These are phyloP conservation scores for Anoplopoma fimbria DNA, from an alignment of 2,113 vertebrate species.

Conservation along the genomic window DNA sequence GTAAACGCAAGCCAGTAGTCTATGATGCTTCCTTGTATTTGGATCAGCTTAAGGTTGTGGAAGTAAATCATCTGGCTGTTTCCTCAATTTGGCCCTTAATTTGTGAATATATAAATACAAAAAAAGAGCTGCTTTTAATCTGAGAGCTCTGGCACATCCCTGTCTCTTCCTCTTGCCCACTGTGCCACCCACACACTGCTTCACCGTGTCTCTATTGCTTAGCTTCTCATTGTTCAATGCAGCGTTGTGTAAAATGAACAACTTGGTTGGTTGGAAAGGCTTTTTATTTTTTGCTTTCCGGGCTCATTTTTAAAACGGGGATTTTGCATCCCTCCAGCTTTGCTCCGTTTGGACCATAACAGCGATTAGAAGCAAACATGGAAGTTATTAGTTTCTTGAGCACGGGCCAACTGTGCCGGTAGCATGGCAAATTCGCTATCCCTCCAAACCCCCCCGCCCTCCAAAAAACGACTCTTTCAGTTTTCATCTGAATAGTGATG, in stretches of 20 bases:
- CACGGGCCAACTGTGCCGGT: not conserved
- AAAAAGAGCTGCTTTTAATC: conserved; percentile 35
- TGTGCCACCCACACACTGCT: conserved; percentile 66
- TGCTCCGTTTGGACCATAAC: not conserved
- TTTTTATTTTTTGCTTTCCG: conserved; percentile 48
- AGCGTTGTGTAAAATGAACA: conserved; percentile 68
- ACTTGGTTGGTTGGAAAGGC: conserved; percentile 43
- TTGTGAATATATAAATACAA: not conserved
- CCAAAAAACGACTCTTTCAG: not conserved
- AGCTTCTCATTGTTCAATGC: conserved; percentile 57
- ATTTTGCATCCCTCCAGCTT: conserved; percentile 14
- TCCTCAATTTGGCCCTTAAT: conserved; percentile 13
- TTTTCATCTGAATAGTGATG: conserved; percentile 19
- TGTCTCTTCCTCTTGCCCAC: conserved; percentile 58
- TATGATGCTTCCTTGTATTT: not conserved
- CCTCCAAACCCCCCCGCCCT: not conserved
- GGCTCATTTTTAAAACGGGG: conserved; percentile 26
- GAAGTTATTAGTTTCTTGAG: conserved; percentile 23
- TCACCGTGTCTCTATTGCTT: conserved; percentile 37
- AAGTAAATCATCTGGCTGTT: conserved; percentile 4
- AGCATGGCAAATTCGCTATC: conserved; percentile 7
- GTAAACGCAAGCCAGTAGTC: not conserved
- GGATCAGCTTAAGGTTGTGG: not conserved
- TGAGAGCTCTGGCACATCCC: conserved; percentile 38
- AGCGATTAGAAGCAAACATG: conserved; percentile 22